phyloP scores from a whole-genome alignment of 2,113 vertebrate species.

The Dasyprocta punctata region DNA sequence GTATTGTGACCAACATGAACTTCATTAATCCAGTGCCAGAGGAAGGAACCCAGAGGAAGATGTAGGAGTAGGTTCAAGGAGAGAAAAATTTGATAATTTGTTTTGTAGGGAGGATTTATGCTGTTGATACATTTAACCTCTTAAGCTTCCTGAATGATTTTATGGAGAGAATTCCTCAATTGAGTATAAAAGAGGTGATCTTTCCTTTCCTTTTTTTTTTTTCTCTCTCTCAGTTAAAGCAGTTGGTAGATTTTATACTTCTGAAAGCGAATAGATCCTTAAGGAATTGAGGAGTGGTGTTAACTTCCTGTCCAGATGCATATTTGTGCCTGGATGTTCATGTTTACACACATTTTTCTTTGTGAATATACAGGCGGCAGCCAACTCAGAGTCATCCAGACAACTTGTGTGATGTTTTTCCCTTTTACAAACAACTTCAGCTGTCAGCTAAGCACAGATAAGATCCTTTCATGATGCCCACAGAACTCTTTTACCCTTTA shows the following conservation, averaged over 20 bases:
- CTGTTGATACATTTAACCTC: neutral
- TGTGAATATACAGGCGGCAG: constrained; percentile 18
- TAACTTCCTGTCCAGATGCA: constrained; percentile 74
- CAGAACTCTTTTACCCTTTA: neutral
- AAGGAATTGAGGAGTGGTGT: constrained; percentile 55
- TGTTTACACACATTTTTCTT: constrained; percentile 65
- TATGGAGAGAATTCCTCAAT: neutral
- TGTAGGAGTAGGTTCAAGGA: neutral
- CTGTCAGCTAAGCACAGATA: constrained; percentile 13
- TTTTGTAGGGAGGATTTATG: neutral
- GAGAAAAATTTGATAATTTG: neutral
- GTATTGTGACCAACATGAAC: neutral
- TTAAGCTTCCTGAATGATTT: constrained; percentile 26
- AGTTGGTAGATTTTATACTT: constrained; percentile 45
- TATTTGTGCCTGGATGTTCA: constrained; percentile 48
- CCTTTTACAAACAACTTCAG: neutral
- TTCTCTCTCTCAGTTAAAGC: neutral
- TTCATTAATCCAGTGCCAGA: neutral
- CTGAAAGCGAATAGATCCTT: constrained; percentile 9
- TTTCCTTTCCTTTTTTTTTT: neutral
- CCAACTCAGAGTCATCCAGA: constrained; percentile 42
- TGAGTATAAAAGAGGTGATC: constrained; percentile 1
- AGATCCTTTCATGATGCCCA: neutral
- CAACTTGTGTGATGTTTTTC: constrained; percentile 70
- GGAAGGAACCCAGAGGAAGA: neutral